Conservation (phyloP, 2,888 invertebrate genomes). For the Tipula helvola region DNA sequence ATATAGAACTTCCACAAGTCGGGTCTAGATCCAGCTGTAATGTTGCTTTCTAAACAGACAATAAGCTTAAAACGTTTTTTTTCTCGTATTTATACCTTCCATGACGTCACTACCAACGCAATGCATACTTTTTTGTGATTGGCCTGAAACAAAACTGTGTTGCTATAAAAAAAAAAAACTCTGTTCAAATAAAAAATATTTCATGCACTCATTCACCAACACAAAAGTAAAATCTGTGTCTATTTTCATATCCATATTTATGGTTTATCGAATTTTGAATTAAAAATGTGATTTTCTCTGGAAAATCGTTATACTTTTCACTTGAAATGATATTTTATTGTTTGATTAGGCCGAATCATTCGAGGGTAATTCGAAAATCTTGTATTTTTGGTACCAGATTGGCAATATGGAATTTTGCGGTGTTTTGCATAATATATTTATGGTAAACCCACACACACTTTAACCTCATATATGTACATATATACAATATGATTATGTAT, state of each 20-base stretch:
- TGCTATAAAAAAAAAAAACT: background rate
- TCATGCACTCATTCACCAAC: background rate
- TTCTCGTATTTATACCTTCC: conserved; percentile 43
- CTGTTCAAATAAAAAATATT: background rate
- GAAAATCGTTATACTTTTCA: background rate
- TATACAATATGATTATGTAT: background rate
- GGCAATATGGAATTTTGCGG: background rate
- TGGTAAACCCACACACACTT: background rate
- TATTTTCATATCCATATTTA: background rate
- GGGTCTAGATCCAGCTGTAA: conserved; percentile 45
- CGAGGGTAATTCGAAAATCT: background rate
- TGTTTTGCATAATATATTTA: background rate
- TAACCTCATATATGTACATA: background rate
- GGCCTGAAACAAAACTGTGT: conserved; percentile 13
- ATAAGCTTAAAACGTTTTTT: conserved; percentile 38
- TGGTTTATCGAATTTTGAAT: background rate
- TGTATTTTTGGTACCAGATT: background rate
- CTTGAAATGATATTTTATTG: background rate
- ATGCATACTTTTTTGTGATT: conserved; percentile 16
- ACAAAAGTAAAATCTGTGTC: background rate
- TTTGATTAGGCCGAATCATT: background rate
- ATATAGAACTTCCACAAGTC: background rate
- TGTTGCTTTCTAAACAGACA: conserved; percentile 57
- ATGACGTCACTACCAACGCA: conserved; percentile 37
- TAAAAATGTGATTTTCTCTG: background rate